Evolutionary conservation across 1,140 invertebrate genomes (phyloP).

Genomic region (Megalopta genalis): DNA sequence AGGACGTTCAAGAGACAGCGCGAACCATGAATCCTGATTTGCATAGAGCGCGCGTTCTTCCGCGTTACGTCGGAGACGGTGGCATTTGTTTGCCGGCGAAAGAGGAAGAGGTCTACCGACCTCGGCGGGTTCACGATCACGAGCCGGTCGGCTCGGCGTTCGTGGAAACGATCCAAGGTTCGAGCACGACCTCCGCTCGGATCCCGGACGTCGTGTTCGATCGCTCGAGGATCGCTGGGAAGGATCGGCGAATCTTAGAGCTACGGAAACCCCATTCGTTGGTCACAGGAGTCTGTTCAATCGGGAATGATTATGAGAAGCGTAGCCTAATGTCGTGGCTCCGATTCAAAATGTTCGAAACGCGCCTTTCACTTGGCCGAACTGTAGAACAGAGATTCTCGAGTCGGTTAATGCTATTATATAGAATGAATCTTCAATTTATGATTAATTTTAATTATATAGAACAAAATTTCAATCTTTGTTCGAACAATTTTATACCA

Average conservation of each 20-base stretch:
- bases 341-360: too few species aligned
- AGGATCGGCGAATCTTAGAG: neutral
- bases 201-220: neutral
- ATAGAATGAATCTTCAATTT: too few species aligned
- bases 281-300: too few species aligned
- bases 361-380: too few species aligned
- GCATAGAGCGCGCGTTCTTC: neutral
- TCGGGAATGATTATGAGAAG: too few species aligned
- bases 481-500: too few species aligned
- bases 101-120: neutral
- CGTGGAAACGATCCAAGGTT: constrained; percentile 16
- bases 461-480: too few species aligned
- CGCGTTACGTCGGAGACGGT: neutral
- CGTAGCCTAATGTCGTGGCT: too few species aligned
- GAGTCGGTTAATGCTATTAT: too few species aligned
- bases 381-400: too few species aligned
- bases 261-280: neutral
- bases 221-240: neutral
- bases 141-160: neutral
- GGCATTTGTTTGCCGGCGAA: neutral
- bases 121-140: constrained; percentile 29
- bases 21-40: neutral
- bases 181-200: neutral
- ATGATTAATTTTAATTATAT: too few species aligned
- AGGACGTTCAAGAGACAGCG: neutral